Conservation (phyloP, 2,113 vertebrate genomes). For the human (Homo sapiens) region GRCh38 chr2:105627501-105628000, state of each 20-base stretch:
- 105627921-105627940: neutral
- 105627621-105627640: neutral
- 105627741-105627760: neutral
- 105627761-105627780: neutral
- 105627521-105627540: neutral
- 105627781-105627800: neutral
- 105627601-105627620: neutral
- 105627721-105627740: neutral
- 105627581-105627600: neutral
- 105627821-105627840: neutral
- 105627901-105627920: neutral
- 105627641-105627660: neutral
- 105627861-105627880: neutral
- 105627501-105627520: neutral
- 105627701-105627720: too few relatives aligned
- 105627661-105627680: neutral
- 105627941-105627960: neutral
- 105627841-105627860: neutral
- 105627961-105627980: too few relatives aligned
- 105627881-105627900: neutral
- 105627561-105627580: neutral
- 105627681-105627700: accelerated
- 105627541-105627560: neutral
- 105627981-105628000: neutral
- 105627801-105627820: neutral